phyloP scores from a whole-genome alignment of 1,140 invertebrate genomes.

The Cotesia vestalis region DNA sequence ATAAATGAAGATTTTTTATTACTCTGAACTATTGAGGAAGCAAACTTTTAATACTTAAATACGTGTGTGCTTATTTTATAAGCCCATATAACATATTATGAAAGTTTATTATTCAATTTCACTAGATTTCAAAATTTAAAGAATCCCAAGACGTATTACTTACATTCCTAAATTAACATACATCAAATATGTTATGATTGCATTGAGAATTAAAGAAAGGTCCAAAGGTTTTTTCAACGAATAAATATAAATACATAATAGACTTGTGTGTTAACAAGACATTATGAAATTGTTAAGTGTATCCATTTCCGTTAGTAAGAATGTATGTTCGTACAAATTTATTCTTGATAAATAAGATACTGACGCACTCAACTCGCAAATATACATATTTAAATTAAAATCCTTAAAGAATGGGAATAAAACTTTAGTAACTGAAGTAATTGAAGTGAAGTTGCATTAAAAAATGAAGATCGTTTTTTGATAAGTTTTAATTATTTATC shows the following conservation, averaged over 20 bases:
- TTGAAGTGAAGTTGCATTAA: neutral
- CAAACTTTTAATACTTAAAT: too few relatives aligned
- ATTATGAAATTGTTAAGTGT: slow-evolving; percentile 22
- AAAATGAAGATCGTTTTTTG: neutral
- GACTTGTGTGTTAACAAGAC: slow-evolving; percentile 2
- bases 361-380: slow-evolving; percentile 17
- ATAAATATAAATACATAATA: slow-evolving; percentile 6
- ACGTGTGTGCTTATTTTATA: too few relatives aligned
- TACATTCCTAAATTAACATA: slow-evolving; percentile 4
- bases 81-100: too few relatives aligned
- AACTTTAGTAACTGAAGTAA: neutral
- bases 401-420: neutral
- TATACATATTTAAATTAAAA: slow-evolving; percentile 6
- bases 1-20: too few relatives aligned
- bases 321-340: slow-evolving; percentile 14
- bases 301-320: slow-evolving; percentile 18
- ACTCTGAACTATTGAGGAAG: too few relatives aligned
- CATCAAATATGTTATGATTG: slow-evolving; percentile 5
- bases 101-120: neutral
- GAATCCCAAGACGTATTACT: neutral
- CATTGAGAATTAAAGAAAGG: neutral
- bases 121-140: neutral
- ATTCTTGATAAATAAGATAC: slow-evolving; percentile 28
- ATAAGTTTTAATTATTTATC: neutral
- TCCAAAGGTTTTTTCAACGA: slow-evolving; percentile 4